Evolutionary conservation across 2,113 vertebrate species (phyloP), one percentile per base, ranked within the genome.

Genomic region (Xenopus tropicalis): DNA sequence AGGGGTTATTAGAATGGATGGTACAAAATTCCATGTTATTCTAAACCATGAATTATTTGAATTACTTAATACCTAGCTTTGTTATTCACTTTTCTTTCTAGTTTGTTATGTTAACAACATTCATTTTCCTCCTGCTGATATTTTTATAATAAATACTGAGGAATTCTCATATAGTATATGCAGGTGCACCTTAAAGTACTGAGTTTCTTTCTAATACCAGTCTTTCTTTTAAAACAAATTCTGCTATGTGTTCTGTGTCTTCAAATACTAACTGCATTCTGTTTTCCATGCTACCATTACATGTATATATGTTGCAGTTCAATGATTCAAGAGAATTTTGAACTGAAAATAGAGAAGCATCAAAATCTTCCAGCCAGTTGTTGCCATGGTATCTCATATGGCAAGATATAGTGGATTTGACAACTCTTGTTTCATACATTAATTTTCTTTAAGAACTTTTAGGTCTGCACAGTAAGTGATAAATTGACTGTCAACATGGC

Each of bases 1-100:
- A 74, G 25, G 61, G 25, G 59, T 59, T 67, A 67, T 74, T 74
- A 66, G 64, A 74, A 74, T 61, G 64, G 43, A 58, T 74, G 25
- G 20, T 59, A 14, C 19, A 42, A 12, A 54, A 23, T 51, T 65
- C 61, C 25, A 23, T 68, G 37, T n/a, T 59, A 68, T 21, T 68
- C 42, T 68, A 68, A 61, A 68, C 42, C 57, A 37, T 19, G 68
- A 61, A 67, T 74, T 22, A 68, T 74, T 74, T 72, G 37, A 21
- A 43, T 20, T 63, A 11, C 20, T 17, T 3, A 52, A 64, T 42
- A 29, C 20, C 10, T 14, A 22, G 51, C 44, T 37, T 16, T 20
- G 46, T 52, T 29, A 42, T 54, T 64, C 9, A 71, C 16, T 46
- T 22, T 42, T n/a, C n/a, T 19, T 43, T 56, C 25, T 43, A 20